Percentiles rank a stretch among this genome's conserved stretches.
Evolutionary conservation across 2,797 vertebrate genomes (phyloP).

Genomic region (Caiman crocodilus): DNA sequence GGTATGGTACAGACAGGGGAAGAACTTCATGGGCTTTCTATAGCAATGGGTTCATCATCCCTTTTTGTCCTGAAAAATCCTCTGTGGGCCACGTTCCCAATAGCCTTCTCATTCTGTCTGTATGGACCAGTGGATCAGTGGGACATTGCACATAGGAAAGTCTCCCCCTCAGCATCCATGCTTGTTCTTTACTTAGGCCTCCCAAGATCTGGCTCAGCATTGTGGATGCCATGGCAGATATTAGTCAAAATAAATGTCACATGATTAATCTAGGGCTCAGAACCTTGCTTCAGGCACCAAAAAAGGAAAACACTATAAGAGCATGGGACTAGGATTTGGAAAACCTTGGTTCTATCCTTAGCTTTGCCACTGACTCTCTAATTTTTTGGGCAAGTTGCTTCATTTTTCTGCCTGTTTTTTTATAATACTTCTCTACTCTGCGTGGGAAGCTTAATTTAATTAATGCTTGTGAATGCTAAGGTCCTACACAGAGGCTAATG

Average conservation of each 20-base stretch:
- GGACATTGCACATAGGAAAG: not conserved
- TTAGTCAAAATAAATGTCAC: not conserved
- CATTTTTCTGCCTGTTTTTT: not conserved
- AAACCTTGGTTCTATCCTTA: not conserved
- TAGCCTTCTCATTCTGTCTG: not conserved
- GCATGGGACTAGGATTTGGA: not conserved
- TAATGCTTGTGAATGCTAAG: not conserved
- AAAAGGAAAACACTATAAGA: not conserved
- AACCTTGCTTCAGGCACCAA: constrained; percentile 3
- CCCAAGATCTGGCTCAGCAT: not conserved
- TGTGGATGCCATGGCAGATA: not conserved
- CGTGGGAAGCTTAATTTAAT: not conserved
- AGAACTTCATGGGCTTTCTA: not conserved
- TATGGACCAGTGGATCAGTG: not conserved
- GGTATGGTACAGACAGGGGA: no score
- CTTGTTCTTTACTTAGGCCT: not conserved
- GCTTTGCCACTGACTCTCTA: not conserved
- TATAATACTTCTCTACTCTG: accelerated
- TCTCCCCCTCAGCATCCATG: not conserved
- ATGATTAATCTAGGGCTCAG: not conserved
- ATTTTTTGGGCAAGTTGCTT: not conserved
- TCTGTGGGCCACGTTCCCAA: not conserved
- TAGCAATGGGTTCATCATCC: not conserved
- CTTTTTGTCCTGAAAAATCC: not conserved
- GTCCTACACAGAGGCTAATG: not conserved